Percentiles rank a stretch among this genome's conserved stretches.
Conservation (phyloP, 2,113 vertebrate genomes). For the Speoplatyrhinus poulsoni region DNA sequence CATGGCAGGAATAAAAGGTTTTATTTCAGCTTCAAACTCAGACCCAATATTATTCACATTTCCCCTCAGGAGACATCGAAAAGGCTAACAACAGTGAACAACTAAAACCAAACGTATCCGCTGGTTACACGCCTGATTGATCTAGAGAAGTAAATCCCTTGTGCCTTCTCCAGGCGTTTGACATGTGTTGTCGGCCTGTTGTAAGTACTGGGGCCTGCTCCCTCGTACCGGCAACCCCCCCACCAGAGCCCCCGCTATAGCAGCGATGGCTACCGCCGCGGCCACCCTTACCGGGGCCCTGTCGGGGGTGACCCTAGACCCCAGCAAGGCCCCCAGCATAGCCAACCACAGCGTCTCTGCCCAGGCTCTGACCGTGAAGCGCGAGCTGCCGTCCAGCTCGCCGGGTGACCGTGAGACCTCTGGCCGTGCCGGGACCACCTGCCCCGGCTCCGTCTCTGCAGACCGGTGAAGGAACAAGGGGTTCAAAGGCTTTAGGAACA, state of each 20-base stretch:
- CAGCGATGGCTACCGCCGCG: conserved; percentile 30
- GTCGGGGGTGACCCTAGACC: conserved; percentile 17
- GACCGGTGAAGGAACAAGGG: background rate
- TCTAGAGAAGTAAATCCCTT: background rate
- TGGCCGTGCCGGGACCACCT: too few relatives aligned
- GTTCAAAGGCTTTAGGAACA: background rate
- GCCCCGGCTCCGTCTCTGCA: background rate
- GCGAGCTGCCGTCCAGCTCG: background rate
- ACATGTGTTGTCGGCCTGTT: background rate
- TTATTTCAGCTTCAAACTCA: too few relatives aligned
- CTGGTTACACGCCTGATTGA: background rate
- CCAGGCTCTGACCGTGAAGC: background rate
- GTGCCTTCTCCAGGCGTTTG: background rate
- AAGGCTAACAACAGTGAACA: too few relatives aligned
- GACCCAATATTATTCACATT: too few relatives aligned
- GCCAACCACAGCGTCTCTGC: conserved; percentile 10
- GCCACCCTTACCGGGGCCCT: conserved; percentile 9
- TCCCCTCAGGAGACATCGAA: too few relatives aligned
- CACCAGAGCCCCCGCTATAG: conserved; percentile 40
- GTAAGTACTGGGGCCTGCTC: background rate
- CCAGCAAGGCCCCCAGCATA: conserved; percentile 37
- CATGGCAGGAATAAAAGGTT: too few relatives aligned
- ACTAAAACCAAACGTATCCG: too few relatives aligned
- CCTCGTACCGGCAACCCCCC: conserved; percentile 27
- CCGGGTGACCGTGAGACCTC: too few relatives aligned